phyloP scores from a whole-genome alignment of 2,113 vertebrate species.

The Ploceus nigricollis region DNA sequence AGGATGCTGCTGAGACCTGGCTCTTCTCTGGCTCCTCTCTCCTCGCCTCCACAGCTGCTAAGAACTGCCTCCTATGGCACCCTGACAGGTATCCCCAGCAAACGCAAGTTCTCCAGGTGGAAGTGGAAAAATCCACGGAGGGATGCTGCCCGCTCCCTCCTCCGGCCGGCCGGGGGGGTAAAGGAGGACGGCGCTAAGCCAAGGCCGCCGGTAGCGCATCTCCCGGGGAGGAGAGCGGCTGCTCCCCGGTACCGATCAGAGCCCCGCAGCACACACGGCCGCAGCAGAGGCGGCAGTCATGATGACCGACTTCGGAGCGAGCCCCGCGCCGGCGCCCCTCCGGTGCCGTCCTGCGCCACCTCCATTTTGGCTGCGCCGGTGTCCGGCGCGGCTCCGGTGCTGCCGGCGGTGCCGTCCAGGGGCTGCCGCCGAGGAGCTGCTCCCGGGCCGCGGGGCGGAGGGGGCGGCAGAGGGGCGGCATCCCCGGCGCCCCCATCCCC shows the following conservation, averaged over 20 bases:
- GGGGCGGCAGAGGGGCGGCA: conserved; percentile 5
- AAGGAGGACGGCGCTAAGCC: neutral
- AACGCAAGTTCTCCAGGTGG: neutral
- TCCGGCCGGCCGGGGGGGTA: neutral
- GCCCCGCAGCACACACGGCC: neutral
- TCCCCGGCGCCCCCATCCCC: conserved; percentile 53
- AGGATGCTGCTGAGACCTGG: neutral
- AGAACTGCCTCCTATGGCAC: neutral
- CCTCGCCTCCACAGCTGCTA: neutral
- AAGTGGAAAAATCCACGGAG: neutral
- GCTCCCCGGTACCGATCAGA: neutral
- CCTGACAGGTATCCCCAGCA: neutral
- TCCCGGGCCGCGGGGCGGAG: neutral
- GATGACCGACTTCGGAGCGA: neutral
- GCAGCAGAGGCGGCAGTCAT: neutral
- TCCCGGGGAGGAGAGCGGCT: neutral
- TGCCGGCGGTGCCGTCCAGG: neutral
- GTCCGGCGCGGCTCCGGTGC: neutral
- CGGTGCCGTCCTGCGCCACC: neutral
- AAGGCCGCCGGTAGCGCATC: neutral
- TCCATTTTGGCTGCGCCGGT: neutral
- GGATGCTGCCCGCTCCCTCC: neutral
- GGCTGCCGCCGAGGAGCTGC: neutral
- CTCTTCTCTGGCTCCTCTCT: neutral
- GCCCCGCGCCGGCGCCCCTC: neutral